Evolutionary conservation across 2,113 vertebrate genomes (phyloP).

Genomic region (Hemichromis elongatus): DNA sequence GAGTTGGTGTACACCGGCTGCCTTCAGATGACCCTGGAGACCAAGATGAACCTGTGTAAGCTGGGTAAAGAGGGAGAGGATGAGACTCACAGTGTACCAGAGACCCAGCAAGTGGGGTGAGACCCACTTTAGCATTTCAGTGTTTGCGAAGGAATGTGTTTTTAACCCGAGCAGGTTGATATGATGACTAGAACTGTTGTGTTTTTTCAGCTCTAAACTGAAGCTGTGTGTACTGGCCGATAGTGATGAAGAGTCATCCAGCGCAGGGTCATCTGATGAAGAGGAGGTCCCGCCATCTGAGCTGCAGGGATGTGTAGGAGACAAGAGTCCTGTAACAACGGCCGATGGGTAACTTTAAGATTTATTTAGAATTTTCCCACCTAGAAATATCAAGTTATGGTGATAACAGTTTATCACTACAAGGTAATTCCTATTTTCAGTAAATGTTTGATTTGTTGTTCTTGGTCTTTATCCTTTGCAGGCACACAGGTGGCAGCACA

Average conservation of each 20-base stretch:
- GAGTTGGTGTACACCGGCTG: conserved; percentile 80
- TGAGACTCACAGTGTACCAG: conserved; percentile 44
- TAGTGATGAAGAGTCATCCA: conserved; percentile 83
- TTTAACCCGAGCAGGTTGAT: not conserved
- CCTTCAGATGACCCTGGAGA: conserved; percentile 84
- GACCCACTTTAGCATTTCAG: not conserved
- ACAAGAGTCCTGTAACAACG: conserved; percentile 32
- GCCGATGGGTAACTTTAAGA: conserved; percentile 68
- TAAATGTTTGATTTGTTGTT: not conserved
- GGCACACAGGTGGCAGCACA: conserved; percentile 70
- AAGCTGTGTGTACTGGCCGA: conserved; percentile 75
- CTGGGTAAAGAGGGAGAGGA: conserved; percentile 77
- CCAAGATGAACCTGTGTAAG: conserved; percentile 85
- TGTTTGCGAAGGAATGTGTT: not conserved
- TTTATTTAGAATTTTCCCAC: not conserved
- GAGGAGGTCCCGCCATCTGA: conserved; percentile 69
- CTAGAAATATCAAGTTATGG: not conserved
- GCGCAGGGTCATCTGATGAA: conserved; percentile 79
- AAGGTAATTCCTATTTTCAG: not conserved
- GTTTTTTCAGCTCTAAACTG: conserved; percentile 51
- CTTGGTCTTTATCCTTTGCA: not conserved
- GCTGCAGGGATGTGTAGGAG: conserved; percentile 51
- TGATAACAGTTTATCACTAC: not conserved
- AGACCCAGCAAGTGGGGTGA: conserved; percentile 68
- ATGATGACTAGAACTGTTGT: not conserved